These are phyloP conservation scores for Rynchops niger DNA, from an alignment of 2,113 vertebrate species.

Conservation along the genomic window DNA sequence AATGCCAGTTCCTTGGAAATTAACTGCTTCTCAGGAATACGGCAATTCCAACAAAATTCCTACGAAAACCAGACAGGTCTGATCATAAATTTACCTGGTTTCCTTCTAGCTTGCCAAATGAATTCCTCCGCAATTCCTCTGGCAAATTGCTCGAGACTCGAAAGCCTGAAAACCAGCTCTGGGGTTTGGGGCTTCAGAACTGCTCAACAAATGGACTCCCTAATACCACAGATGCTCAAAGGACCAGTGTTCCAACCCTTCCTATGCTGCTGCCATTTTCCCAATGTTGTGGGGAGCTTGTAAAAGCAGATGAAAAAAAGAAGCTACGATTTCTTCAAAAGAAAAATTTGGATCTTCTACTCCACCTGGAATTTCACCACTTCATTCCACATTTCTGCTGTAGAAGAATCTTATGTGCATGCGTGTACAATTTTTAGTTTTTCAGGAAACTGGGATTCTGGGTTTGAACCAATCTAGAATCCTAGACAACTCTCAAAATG, in stretches of 20 bases:
- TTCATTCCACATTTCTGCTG: neutral
- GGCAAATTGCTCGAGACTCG: neutral
- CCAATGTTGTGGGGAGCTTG: neutral
- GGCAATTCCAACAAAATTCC: neutral
- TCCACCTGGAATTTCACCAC: neutral
- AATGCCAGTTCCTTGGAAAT: neutral
- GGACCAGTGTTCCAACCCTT: neutral
- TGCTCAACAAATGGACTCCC: neutral
- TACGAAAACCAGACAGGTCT: neutral
- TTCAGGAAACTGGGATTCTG: neutral
- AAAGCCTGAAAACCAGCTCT: neutral
- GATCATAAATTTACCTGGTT: neutral
- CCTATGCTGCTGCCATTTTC: neutral
- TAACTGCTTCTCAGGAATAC: neutral
- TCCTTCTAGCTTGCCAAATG: neutral
- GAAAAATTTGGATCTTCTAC: neutral
- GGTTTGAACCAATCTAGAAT: neutral
- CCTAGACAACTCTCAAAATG: neutral
- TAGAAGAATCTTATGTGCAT: neutral
- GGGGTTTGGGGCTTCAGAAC: neutral
- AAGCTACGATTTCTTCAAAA: neutral
- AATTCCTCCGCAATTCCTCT: neutral
- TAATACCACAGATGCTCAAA: neutral
- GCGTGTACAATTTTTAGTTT: neutral
- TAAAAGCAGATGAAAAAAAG: neutral